Conservation (phyloP, 2,113 vertebrate genomes). For the Scolopax mira region DNA sequence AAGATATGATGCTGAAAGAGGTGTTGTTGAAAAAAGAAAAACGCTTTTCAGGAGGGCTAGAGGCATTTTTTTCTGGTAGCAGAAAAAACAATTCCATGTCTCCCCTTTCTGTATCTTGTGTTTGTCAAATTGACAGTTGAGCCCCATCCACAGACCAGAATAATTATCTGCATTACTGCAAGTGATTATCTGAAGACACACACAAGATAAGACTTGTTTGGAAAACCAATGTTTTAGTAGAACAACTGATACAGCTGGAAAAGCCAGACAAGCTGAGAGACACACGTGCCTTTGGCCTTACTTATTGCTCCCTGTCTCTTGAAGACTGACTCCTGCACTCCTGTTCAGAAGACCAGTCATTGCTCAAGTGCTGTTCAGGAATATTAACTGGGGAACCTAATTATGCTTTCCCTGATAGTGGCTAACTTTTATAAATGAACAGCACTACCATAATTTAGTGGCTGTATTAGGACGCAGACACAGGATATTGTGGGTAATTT, state of each 20-base stretch:
- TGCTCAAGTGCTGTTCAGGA: background rate
- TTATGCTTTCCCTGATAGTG: background rate
- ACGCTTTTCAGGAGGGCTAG: fast-evolving
- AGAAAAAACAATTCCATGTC: background rate
- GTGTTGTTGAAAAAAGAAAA: background rate
- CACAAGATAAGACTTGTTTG: background rate
- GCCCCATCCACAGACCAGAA: background rate
- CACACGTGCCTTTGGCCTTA: background rate
- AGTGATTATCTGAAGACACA: background rate
- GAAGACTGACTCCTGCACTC: background rate
- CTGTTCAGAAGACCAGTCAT: background rate
- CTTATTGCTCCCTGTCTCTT: background rate
- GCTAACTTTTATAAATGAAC: slow-evolving; percentile 6
- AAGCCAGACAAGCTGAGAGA: background rate
- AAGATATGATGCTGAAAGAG: background rate
- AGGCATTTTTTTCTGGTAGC: background rate
- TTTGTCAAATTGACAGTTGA: background rate
- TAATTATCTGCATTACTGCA: background rate
- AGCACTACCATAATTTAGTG: background rate
- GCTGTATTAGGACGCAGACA: background rate
- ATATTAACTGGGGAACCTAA: background rate
- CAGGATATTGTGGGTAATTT: background rate
- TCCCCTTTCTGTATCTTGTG: background rate
- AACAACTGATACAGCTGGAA: background rate
- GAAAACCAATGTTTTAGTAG: background rate